Evolutionary conservation across 1,140 invertebrate genomes (phyloP), one percentile per base, ranked within the genome.

Genomic region (Nymphalis io): DNA sequence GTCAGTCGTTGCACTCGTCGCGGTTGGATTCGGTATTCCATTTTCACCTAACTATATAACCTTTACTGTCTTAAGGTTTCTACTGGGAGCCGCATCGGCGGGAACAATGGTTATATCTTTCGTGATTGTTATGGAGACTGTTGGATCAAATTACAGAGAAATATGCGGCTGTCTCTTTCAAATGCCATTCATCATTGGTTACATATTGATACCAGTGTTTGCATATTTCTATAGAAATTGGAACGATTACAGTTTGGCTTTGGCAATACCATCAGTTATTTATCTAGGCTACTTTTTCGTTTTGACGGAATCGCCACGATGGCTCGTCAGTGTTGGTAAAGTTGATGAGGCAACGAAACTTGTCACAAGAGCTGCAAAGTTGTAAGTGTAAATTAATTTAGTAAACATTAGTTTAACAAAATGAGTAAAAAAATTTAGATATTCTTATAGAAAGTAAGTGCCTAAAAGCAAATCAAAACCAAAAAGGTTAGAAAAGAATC

Each of bases 101-200:
- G 94, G 94, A 15, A 94, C 93, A 11, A 94, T 94, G 93, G 87
- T 94, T 15, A 86, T 94, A 58, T 94, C 94, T 65, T 95, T 93
- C 79, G 92, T 93, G 1, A 85, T 93, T 70, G 80, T 92, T 60
- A 92, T 93, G 89, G 93, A 93, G 73, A 76, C 90, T 0, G 73
- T 89, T 0, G 89, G 89, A 0, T 71, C 83, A 0, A 79, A 82
- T 16, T 88, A 89, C 71, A 76, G 88, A 23, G 87, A 84, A 46
- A 67, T 87, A 0, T 60, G 87, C 6, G 93, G 93, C 0, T 92
- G 92, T 21, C 80, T 91, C 3, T 93, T 91, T 76, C 89, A 93
- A 61, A 87, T 93, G 12, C 92, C 93, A 0, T 92, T 93, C 15
- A 90, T 92, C 1, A 71, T 93, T 5, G 94, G 94, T 4, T 93